phyloP scores from a whole-genome alignment of 2,888 invertebrate species.

The Plebejus anna region DNA sequence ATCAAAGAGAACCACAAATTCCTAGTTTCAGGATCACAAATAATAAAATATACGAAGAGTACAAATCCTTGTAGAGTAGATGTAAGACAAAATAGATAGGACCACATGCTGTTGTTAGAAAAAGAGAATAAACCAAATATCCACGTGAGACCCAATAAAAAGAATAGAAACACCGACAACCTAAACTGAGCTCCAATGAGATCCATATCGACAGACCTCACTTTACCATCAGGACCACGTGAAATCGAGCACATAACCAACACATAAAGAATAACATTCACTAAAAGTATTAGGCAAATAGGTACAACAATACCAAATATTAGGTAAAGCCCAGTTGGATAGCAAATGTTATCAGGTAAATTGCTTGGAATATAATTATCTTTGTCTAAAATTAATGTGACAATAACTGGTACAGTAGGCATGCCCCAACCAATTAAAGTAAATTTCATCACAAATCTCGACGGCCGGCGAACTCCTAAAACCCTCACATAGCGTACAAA shows the following conservation, averaged over 20 bases:
- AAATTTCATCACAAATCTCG: conserved; percentile 82
- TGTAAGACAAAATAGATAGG: conserved; percentile 82
- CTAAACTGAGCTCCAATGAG: conserved; percentile 74
- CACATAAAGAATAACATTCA: conserved; percentile 77
- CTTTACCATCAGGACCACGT: conserved; percentile 71
- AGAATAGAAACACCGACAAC: conserved; percentile 79
- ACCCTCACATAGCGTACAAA: conserved; percentile 85
- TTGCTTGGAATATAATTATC: conserved; percentile 64
- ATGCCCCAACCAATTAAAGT: conserved; percentile 82
- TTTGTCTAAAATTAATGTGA: conserved; percentile 66
- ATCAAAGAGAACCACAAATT: conserved; percentile 72
- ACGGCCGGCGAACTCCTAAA: conserved; percentile 78
- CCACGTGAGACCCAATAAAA: conserved; percentile 81
- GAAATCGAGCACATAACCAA: conserved; percentile 77
- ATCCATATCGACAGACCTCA: conserved; percentile 61
- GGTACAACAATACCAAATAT: conserved; percentile 76
- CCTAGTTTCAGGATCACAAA: conserved; percentile 77
- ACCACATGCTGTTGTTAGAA: conserved; percentile 72
- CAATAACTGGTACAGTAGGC: conserved; percentile 76
- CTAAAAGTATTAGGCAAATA: conserved; percentile 68
- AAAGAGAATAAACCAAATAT: conserved; percentile 80
- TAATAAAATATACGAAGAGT: conserved; percentile 80
- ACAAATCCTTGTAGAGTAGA: conserved; percentile 82
- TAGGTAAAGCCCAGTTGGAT: conserved; percentile 73
- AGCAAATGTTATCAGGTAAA: conserved; percentile 65